Conservation (phyloP, 2,888 invertebrate genomes). For the Hedychridium roseum region DNA sequence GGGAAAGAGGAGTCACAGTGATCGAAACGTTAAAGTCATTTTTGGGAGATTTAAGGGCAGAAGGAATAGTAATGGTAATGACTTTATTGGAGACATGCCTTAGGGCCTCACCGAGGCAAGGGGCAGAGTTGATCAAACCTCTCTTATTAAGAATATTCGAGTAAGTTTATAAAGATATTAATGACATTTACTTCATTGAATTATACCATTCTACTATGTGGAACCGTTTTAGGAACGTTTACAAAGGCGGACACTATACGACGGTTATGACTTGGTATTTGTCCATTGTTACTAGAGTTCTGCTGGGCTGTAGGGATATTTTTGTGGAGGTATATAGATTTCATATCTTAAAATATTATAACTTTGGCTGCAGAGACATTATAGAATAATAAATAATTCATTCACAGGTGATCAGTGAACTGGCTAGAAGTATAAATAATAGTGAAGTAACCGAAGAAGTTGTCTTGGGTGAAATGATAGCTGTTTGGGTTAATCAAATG, state of each 20-base stretch:
- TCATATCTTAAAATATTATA: slow-evolving; percentile 3
- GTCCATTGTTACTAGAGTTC: slow-evolving; percentile 79
- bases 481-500: slow-evolving; percentile 83
- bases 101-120: slow-evolving; percentile 75
- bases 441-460: slow-evolving; percentile 69
- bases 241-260: slow-evolving; percentile 75
- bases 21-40: slow-evolving; percentile 76
- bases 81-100: slow-evolving; percentile 81
- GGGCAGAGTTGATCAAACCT: slow-evolving; percentile 76
- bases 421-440: slow-evolving; percentile 48
- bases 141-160: slow-evolving; percentile 71
- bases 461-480: slow-evolving; percentile 76
- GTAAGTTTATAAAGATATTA: slow-evolving; percentile 54
- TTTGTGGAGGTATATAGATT: slow-evolving; percentile 54
- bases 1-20: slow-evolving; percentile 75
- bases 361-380: not conserved
- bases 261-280: slow-evolving; percentile 81
- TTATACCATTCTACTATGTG: slow-evolving; percentile 3
- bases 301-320: slow-evolving; percentile 70
- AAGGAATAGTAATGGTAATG: slow-evolving; percentile 77
- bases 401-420: slow-evolving; percentile 46
- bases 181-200: too few relatives aligned
- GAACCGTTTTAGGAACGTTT: slow-evolving; percentile 68
- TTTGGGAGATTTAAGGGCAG: slow-evolving; percentile 79
- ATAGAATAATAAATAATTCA: slow-evolving; percentile 1